Percentiles rank a stretch among this genome's conserved stretches.
Evolutionary conservation across 2,888 invertebrate species (phyloP).

Genomic region (Trichopoda pennipes): DNA sequence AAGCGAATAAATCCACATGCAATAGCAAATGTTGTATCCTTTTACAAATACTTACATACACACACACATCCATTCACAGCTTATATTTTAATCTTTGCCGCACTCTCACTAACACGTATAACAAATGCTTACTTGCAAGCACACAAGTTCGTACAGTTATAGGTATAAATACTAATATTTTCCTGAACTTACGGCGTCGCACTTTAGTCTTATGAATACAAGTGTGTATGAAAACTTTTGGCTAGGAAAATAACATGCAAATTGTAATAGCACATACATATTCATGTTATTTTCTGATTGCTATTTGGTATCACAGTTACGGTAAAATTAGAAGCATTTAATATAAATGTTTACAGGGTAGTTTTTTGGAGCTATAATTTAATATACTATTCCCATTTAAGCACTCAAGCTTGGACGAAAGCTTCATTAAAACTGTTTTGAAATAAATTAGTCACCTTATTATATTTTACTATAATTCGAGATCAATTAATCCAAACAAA

Average conservation of each 20-base stretch:
- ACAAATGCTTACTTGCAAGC: background rate
- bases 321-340: conserved; percentile 8
- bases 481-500: too few relatives aligned
- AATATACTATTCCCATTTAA: too few relatives aligned
- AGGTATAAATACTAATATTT: background rate
- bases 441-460: too few relatives aligned
- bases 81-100: conserved; percentile 21
- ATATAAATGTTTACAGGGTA: background rate
- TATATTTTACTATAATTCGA: too few relatives aligned
- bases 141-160: background rate
- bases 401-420: too few relatives aligned
- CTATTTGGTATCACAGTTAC: conserved; percentile 58
- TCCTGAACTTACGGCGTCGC: background rate
- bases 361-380: background rate
- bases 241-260: conserved; percentile 61
- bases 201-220: background rate
- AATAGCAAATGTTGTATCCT: conserved; percentile 65
- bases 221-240: conserved; percentile 14
- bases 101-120: conserved; percentile 7
- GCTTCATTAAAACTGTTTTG: too few relatives aligned
- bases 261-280: conserved; percentile 47
- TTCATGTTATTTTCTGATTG: conserved; percentile 64
- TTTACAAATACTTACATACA: conserved; percentile 36
- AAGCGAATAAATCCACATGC: conserved; percentile 63
- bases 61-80: conserved; percentile 20